Conservation (phyloP, 2,113 vertebrate species). For the Butorides virescens region DNA sequence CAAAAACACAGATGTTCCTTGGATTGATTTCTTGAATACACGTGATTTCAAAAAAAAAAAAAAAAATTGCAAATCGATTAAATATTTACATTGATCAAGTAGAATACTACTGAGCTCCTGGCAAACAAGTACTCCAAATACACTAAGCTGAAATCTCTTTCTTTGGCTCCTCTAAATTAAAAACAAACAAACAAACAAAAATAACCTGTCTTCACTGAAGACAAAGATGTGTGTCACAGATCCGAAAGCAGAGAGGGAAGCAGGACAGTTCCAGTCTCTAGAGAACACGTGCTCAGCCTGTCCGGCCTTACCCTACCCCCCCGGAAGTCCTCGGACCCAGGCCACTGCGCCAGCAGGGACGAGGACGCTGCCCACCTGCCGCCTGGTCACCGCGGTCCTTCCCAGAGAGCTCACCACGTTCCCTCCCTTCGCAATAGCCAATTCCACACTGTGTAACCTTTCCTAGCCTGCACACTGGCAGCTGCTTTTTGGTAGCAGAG, state of each 20-base stretch:
- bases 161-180: slow-evolving; percentile 81
- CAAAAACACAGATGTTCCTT: slow-evolving; percentile 50
- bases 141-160: slow-evolving; percentile 81
- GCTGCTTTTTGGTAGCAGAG: slow-evolving; percentile 60
- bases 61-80: slow-evolving; percentile 50
- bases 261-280: slow-evolving; percentile 44
- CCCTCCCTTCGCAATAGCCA: slow-evolving; percentile 73
- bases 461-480: slow-evolving; percentile 60
- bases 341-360: slow-evolving; percentile 55
- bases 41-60: slow-evolving; percentile 71
- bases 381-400: slow-evolving; percentile 38
- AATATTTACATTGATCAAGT: slow-evolving; percentile 79
- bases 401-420: not conserved
- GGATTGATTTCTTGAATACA: slow-evolving; percentile 63
- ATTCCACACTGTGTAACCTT: slow-evolving; percentile 72
- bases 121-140: slow-evolving; percentile 82
- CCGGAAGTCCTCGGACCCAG: slow-evolving; percentile 69
- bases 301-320: slow-evolving; percentile 69
- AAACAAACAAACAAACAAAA: slow-evolving; percentile 61
- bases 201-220: slow-evolving; percentile 95
- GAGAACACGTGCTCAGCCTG: slow-evolving; percentile 63
- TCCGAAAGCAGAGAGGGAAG: slow-evolving; percentile 60
- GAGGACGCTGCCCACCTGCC: slow-evolving; percentile 52
- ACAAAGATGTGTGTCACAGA: slow-evolving; percentile 71
- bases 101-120: slow-evolving; percentile 49